phyloP scores from a whole-genome alignment of 1,140 invertebrate genomes.

The Helicoverpa armigera region DNA sequence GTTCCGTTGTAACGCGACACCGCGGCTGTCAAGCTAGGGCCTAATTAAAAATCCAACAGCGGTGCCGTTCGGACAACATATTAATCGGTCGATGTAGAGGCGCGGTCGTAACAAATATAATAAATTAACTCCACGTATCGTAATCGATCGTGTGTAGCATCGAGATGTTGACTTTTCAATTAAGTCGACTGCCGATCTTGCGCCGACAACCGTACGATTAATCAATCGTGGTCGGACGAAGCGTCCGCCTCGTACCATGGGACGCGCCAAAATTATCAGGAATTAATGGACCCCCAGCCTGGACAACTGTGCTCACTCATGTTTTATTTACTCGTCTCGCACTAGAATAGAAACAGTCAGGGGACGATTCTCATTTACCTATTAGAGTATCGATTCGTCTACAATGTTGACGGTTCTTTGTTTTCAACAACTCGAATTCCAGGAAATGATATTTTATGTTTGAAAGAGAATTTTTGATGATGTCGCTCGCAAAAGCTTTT shows the following conservation, averaged over 20 bases:
- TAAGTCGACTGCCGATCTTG: slow-evolving; percentile 68
- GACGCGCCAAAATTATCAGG: slow-evolving; percentile 45
- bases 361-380: slow-evolving; percentile 31
- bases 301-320: slow-evolving; percentile 43
- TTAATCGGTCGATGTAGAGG: slow-evolving; percentile 31
- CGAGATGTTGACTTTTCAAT: slow-evolving; percentile 81
- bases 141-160: slow-evolving; percentile 67
- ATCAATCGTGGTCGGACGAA: slow-evolving; percentile 66
- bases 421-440: not conserved
- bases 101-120: slow-evolving; percentile 65
- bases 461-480: not conserved
- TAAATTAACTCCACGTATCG: slow-evolving; percentile 69
- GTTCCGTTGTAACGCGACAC: not conserved
- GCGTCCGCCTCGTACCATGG: slow-evolving; percentile 39
- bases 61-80: not conserved
- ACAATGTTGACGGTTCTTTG: not conserved
- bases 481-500: not conserved
- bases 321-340: slow-evolving; percentile 49
- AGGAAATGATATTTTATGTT: not conserved
- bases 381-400: slow-evolving; percentile 35
- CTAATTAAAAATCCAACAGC: slow-evolving; percentile 43
- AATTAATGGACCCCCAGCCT: slow-evolving; percentile 42
- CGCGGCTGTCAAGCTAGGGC: slow-evolving; percentile 10
- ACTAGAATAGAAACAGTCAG: slow-evolving; percentile 42
- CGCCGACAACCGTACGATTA: slow-evolving; percentile 77